Percentiles rank a stretch among this genome's conserved stretches.
Conservation (phyloP, 1,140 invertebrate species). For the Caenorhabditis inopinata region DNA sequence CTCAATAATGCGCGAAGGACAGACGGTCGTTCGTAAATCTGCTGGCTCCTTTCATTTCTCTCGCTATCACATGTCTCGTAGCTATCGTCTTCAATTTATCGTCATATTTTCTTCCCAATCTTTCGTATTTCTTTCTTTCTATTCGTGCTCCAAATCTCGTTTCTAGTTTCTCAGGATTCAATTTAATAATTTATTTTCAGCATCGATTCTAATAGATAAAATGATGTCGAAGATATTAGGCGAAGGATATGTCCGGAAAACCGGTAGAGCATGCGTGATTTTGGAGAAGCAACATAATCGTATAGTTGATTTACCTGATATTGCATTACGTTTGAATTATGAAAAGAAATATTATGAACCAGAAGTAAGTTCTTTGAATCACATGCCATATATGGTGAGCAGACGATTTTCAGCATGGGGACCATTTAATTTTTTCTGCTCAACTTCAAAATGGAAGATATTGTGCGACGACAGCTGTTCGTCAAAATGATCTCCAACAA, state of each 20-base stretch:
- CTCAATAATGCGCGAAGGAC: too few relatives aligned
- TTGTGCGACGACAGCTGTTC: not conserved
- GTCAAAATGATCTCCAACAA: not conserved
- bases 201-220: not conserved
- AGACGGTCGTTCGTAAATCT: not conserved
- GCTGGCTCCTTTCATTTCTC: not conserved
- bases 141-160: not conserved
- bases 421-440: conserved; percentile 10
- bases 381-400: too few relatives aligned
- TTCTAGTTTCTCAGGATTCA: not conserved
- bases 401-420: not conserved
- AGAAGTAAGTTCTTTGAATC: not conserved
- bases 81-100: not conserved
- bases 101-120: not conserved
- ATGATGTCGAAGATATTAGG: conserved; percentile 13
- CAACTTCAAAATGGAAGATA: conserved; percentile 13
- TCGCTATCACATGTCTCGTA: not conserved
- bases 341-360: conserved; percentile 2
- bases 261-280: conserved; percentile 13
- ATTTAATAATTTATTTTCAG: not conserved
- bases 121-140: not conserved
- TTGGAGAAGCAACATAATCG: not conserved
- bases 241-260: conserved; percentile 14
- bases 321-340: conserved; percentile 14
- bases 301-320: conserved; percentile 6